Conservation (phyloP, 2,888 invertebrate genomes). For the Exocentrus adspersus region DNA sequence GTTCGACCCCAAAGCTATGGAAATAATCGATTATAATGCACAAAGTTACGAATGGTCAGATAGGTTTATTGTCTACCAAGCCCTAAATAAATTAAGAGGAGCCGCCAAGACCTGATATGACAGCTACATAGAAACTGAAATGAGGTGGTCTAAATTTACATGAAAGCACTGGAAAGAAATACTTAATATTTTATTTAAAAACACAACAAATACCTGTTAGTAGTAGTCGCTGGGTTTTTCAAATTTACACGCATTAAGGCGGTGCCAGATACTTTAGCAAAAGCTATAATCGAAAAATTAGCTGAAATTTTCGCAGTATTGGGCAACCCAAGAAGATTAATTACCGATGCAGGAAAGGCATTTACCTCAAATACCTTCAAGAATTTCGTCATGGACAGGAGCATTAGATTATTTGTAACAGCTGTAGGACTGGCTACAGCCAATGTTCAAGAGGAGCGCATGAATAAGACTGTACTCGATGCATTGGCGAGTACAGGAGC, state of each 20-base stretch:
- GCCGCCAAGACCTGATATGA: too few species aligned
- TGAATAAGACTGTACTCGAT: slow-evolving; percentile 39
- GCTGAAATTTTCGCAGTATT: slow-evolving; percentile 47
- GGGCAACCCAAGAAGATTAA: slow-evolving; percentile 49
- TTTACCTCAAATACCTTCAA: slow-evolving; percentile 55
- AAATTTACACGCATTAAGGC: background rate
- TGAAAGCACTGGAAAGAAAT: too few species aligned
- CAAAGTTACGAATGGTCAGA: too few species aligned
- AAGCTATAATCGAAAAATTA: slow-evolving; percentile 48
- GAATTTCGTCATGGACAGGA: slow-evolving; percentile 48
- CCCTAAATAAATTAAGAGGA: too few species aligned
- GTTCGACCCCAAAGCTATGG: too few species aligned
- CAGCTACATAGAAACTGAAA: too few species aligned
- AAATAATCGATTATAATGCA: too few species aligned
- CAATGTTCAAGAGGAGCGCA: slow-evolving; percentile 54
- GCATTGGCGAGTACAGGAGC: slow-evolving; percentile 37
- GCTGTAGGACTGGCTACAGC: slow-evolving; percentile 46
- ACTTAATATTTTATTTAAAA: too few species aligned
- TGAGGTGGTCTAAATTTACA: too few species aligned
- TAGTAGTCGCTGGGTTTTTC: background rate
- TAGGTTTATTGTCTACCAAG: too few species aligned
- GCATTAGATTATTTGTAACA: slow-evolving; percentile 44
- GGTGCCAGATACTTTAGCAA: slow-evolving; percentile 46
- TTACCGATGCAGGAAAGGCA: slow-evolving; percentile 56
- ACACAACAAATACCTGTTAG: background rate